These are phyloP conservation scores for Anoncus sp. DNA, from an alignment of 2,888 invertebrate species.

Conservation along the genomic window DNA sequence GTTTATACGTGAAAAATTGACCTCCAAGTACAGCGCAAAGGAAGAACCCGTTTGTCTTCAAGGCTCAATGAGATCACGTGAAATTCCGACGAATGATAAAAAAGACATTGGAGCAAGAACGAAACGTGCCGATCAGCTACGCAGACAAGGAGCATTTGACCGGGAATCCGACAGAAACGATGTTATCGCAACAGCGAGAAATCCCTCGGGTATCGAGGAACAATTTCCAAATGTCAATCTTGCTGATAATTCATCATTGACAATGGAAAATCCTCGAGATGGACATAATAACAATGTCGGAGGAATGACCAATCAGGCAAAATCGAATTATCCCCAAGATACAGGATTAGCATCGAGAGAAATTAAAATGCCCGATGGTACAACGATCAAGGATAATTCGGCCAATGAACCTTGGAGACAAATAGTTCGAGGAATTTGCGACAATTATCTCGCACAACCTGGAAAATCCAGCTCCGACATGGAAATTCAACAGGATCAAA, in stretches of 20 bases:
- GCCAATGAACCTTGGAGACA: slow-evolving; percentile 33
- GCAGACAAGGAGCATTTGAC: slow-evolving; percentile 58
- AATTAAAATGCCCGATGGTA: neutral
- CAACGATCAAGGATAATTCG: slow-evolving; percentile 1
- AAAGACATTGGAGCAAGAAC: slow-evolving; percentile 35
- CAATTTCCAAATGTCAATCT: neutral
- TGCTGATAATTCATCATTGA: slow-evolving; percentile 8
- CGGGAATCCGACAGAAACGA: slow-evolving; percentile 57
- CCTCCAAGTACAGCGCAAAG: slow-evolving; percentile 74
- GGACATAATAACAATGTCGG: neutral
- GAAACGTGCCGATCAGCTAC: slow-evolving; percentile 47
- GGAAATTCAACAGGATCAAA: slow-evolving; percentile 4
- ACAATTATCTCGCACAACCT: slow-evolving; percentile 39
- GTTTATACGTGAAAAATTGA: slow-evolving; percentile 77
- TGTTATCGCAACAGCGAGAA: slow-evolving; percentile 48
- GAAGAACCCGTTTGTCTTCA: slow-evolving; percentile 60
- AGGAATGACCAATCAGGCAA: neutral
- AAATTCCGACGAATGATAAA: slow-evolving; percentile 27
- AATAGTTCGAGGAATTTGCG: slow-evolving; percentile 50
- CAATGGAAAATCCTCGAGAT: neutral
- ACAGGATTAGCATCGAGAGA: neutral
- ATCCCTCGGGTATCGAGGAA: slow-evolving; percentile 39
- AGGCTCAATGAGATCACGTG: slow-evolving; percentile 46
- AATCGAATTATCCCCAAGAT: slow-evolving; percentile 7
- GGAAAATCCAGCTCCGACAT: neutral